A percentile compares a stretch with the other conserved stretches of the same genome.
Conservation (phyloP, 2,113 vertebrate genomes). For the Haemorhous mexicanus region DNA sequence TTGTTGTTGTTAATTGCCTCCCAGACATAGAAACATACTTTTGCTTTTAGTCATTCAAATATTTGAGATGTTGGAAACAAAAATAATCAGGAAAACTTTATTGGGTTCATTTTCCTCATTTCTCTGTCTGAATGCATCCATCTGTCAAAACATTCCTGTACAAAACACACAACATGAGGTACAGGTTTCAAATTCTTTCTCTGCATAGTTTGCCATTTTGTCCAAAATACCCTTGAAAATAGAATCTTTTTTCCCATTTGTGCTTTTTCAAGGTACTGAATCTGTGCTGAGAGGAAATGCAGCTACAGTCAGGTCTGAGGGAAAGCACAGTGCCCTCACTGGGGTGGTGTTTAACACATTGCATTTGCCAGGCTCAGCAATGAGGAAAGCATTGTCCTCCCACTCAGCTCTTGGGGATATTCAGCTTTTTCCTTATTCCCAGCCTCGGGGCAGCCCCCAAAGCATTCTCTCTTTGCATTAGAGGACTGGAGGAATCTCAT, state of each 20-base stretch:
- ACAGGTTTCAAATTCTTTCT: background rate
- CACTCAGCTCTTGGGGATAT: background rate
- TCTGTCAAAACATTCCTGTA: conserved; percentile 43
- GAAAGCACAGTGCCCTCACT: background rate
- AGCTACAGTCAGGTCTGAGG: background rate
- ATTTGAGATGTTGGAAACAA: background rate
- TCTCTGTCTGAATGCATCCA: conserved; percentile 33
- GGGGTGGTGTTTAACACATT: background rate
- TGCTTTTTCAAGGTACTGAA: background rate
- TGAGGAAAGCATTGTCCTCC: background rate
- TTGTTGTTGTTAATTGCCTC: conserved; percentile 27
- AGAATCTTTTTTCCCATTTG: background rate
- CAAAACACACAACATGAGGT: background rate
- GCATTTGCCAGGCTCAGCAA: background rate
- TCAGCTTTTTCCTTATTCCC: background rate
- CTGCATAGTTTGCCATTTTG: background rate
- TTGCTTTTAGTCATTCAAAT: conserved; percentile 36
- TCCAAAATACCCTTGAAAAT: background rate
- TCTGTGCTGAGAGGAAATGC: background rate
- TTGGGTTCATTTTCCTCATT: conserved; percentile 13
- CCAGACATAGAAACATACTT: conserved; percentile 42
- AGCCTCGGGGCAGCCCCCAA: background rate
- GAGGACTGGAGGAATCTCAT: background rate
- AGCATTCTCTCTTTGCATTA: background rate
- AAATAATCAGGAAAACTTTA: conserved; percentile 27